Evolutionary conservation across 2,113 vertebrate species (phyloP), one percentile per base, ranked within the genome.

Genomic region (Pampusana beccarii): DNA sequence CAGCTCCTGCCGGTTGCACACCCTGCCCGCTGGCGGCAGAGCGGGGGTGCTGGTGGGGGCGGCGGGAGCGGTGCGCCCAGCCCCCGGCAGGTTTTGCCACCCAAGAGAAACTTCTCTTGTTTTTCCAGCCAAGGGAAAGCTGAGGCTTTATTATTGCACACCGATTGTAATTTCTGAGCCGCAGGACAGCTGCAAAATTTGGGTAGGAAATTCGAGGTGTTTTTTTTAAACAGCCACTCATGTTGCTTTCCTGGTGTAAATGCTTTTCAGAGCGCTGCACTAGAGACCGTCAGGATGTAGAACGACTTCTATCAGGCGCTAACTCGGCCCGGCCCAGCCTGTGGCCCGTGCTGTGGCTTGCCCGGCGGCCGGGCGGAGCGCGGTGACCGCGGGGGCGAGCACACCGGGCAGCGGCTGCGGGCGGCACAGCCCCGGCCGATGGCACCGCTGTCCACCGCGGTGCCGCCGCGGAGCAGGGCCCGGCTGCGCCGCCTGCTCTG

Each of bases 401-500:
- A 6, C 16, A 16, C 42, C 42, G 42, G 42, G 42, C 42, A 42
- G 42, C 42, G 16, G 42, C 42, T 42, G 42, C 42, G 16, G 42
- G 15, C 42, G 42, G 42, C 16, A 16, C 16, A 16, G 16, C 42
- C 16, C 15, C 42, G 16, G 42, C 42, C 40, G 16, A 42, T 42
- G 40, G 40, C 40, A 42, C 40, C 14, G 40, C 14, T n/a, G n/a
- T n/a, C n/a, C n/a, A n/a, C n/a, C n/a, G n/a, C n/a, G n/a, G 18
- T 33, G 33, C 11, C 34, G 9, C 53, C 34, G 40, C 1, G 6
- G 8, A 38, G 24, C 54, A n/a, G 34, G 36, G 48, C 6, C 36
- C 0, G 2, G n/a, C 9, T 29, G 6, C 10, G 4, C 4, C 12
- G 16, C 48, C 46, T 6, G 16, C 65, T 53, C 25, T 10, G 42